These are phyloP conservation scores for Hormaphis cornu DNA, from an alignment of 1,140 invertebrate species.

Conservation along the genomic window DNA sequence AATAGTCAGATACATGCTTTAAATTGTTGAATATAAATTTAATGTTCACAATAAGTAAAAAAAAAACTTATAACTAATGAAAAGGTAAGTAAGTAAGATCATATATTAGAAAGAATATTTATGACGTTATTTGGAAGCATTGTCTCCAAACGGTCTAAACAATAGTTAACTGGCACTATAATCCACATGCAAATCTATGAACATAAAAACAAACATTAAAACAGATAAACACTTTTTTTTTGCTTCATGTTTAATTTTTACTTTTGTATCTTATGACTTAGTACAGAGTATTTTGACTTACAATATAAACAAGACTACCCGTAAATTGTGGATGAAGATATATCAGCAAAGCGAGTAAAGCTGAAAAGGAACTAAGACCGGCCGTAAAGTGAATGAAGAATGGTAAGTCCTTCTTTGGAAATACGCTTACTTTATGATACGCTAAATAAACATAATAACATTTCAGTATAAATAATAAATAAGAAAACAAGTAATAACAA, in stretches of 20 bases:
- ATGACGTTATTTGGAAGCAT: slow-evolving; percentile 52
- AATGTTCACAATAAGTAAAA: not conserved
- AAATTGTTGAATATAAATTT: not conserved
- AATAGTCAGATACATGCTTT: not conserved
- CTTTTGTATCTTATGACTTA: not conserved
- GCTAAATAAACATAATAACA: slow-evolving; percentile 44
- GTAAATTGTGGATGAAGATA: slow-evolving; percentile 92
- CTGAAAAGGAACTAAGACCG: slow-evolving; percentile 87
- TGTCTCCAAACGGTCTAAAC: slow-evolving; percentile 74
- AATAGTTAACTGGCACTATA: slow-evolving; percentile 70
- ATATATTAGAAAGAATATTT: slow-evolving; percentile 20
- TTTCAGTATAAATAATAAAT: not conserved
- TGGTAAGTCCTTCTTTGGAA: slow-evolving; percentile 90
- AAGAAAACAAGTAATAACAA: not conserved
- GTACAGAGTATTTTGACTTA: slow-evolving; percentile 40
- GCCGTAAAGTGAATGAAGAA: slow-evolving; percentile 94
- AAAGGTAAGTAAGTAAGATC: not conserved
- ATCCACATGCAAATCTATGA: slow-evolving; percentile 65
- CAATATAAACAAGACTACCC: slow-evolving; percentile 71
- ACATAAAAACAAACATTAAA: not conserved
- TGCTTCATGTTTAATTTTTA: not conserved
- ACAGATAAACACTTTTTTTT: slow-evolving; percentile 3
- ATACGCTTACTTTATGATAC: slow-evolving; percentile 92
- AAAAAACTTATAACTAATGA: not conserved
- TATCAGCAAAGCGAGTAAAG: slow-evolving; percentile 80